Evolutionary conservation across 2,888 invertebrate species (phyloP).

Genomic region (Tricholauxania praeusta): DNA sequence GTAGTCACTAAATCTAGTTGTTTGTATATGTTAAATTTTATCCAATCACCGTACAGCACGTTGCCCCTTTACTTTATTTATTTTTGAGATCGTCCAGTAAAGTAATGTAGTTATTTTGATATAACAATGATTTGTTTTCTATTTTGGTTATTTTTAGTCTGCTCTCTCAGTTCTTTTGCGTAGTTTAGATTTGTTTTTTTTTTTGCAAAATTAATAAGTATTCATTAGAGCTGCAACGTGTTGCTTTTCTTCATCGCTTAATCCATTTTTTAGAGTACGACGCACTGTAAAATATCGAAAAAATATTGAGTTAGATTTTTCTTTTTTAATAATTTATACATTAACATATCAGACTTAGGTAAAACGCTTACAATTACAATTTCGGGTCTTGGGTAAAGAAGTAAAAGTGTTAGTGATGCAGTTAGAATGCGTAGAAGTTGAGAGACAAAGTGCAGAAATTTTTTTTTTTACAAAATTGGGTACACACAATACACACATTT

Average conservation of each 20-base stretch:
- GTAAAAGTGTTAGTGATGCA: too few species aligned
- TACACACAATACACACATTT: too few species aligned
- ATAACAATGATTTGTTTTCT: conserved; percentile 39
- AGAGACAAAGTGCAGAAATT: too few species aligned
- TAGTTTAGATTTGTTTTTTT: not conserved
- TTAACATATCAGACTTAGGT: not conserved
- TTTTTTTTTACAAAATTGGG: too few species aligned
- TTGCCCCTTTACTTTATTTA: conserved; percentile 30
- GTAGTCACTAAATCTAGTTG: too few species aligned
- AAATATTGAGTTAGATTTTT: conserved; percentile 1
- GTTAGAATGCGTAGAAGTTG: too few species aligned
- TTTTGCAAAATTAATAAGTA: conserved; percentile 71
- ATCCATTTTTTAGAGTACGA: conserved; percentile 83
- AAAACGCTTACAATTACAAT: not conserved
- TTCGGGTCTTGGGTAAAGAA: not conserved
- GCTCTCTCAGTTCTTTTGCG: conserved; percentile 20
- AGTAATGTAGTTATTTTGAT: not conserved
- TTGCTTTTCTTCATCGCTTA: conserved; percentile 85
- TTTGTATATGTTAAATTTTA: not conserved
- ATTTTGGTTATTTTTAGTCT: conserved; percentile 4
- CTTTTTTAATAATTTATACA: not conserved
- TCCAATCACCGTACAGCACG: conserved; percentile 25
- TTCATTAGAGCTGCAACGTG: conserved; percentile 81
- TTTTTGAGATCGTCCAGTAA: conserved; percentile 21
- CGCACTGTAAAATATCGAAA: conserved; percentile 72